Conservation (phyloP, 92 coral and sea anemone species). For the Epizoanthus stellaris region DNA sequence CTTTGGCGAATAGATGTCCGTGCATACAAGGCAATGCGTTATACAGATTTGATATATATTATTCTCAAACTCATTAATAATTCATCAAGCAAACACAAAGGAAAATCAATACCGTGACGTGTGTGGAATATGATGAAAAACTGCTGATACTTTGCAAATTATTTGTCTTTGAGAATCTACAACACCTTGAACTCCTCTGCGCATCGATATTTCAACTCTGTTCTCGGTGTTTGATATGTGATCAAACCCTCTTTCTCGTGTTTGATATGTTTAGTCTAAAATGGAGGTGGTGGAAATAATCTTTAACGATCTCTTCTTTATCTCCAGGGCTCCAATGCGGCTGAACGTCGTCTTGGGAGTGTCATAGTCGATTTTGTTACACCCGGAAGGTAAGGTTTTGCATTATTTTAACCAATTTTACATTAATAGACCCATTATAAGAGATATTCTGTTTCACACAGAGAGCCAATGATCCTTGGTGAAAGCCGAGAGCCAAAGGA, state of each 20-base stretch:
- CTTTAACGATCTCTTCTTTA: not conserved
- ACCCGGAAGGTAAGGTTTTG: constrained; percentile 73
- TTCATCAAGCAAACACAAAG: too few relatives aligned
- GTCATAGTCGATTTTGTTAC: constrained; percentile 73
- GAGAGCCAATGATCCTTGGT: constrained; percentile 75
- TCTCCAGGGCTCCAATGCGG: constrained; percentile 81
- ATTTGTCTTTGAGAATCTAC: too few relatives aligned
- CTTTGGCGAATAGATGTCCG: not conserved
- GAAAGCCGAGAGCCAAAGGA: constrained; percentile 73
- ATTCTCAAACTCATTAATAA: too few relatives aligned
- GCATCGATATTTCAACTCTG: too few relatives aligned
- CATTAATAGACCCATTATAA: not conserved
- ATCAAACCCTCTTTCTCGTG: too few relatives aligned
- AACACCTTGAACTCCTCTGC: too few relatives aligned
- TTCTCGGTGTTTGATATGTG: too few relatives aligned
- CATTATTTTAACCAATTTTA: not conserved
- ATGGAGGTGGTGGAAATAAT: not conserved
- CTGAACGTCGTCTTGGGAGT: constrained; percentile 85
- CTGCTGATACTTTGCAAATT: too few relatives aligned
- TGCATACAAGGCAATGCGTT: too few relatives aligned
- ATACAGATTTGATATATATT: not conserved
- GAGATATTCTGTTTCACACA: constrained; percentile 11
- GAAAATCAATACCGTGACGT: too few relatives aligned
- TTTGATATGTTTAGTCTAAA: too few relatives aligned
- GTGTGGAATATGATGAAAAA: too few relatives aligned